phyloP scores from a whole-genome alignment of 2,113 vertebrate genomes.

The Halcyon senegalensis region DNA sequence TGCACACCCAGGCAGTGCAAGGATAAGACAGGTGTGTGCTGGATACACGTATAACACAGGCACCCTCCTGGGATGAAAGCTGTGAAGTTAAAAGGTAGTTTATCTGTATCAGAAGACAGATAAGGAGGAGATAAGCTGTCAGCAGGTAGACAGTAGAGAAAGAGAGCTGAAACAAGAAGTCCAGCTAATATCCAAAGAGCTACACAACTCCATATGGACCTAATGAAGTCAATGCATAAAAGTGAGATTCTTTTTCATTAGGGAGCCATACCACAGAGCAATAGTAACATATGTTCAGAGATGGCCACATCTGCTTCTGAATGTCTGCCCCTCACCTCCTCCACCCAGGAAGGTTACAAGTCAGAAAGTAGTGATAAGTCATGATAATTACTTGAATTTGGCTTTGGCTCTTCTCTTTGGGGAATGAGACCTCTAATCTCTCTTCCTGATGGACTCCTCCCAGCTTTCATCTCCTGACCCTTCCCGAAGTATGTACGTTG shows the following conservation, averaged over 20 bases:
- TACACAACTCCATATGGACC: constrained; percentile 55
- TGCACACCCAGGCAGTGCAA: background rate
- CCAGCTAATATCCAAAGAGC: constrained; percentile 32
- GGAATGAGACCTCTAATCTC: background rate
- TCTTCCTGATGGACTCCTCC: background rate
- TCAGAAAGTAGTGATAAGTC: constrained; percentile 57
- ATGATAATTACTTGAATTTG: constrained; percentile 39
- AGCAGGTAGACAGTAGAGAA: background rate
- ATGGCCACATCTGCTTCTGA: constrained; percentile 60
- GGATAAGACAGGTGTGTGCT: background rate
- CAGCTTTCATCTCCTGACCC: background rate
- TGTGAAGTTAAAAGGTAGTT: background rate
- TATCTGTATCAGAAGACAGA: constrained; percentile 1
- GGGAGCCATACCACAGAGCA: constrained; percentile 26
- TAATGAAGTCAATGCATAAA: constrained; percentile 44
- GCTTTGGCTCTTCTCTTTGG: background rate
- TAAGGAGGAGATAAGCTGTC: constrained; percentile 20
- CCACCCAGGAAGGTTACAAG: constrained; percentile 30
- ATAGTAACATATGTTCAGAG: constrained; percentile 49
- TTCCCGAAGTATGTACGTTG: background rate
- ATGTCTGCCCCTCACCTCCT: constrained; percentile 37
- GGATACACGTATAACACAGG: background rate
- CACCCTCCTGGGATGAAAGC: background rate
- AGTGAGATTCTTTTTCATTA: constrained; percentile 66
- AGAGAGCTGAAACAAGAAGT: constrained; percentile 9